Evolutionary conservation across 2,888 invertebrate species (phyloP), one percentile per base, ranked within the genome.

Genomic region (Odontomyia ornata): DNA sequence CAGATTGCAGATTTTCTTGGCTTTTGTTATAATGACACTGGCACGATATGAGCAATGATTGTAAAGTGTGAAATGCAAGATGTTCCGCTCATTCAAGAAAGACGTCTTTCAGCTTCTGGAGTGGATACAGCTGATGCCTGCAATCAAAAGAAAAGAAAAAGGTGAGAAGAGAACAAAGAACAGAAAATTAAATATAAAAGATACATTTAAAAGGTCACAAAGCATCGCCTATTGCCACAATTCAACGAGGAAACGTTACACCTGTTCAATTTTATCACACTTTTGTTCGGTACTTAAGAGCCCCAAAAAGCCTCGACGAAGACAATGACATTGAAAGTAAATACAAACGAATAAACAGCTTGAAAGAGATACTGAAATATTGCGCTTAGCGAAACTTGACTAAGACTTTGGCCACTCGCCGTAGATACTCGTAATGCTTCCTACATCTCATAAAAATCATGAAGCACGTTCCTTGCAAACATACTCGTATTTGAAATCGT

Each of bases 321-420:
- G 64, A n/a, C 64, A 64, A 64, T 64, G 64, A 64, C 64, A 64
- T 64, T 64, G 64, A 30, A 64, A 28, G 13, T n/a, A 28, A 27
- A 64, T 64, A 28, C 28, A 28, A 60, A 23, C 7, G 52, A 52
- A 52, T 52, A 18, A 52, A 18, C 52, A 18, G 15, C 52, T 52
- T 18, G 15, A 36, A 52, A 52, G n/a, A 15, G 52, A 52, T n/a
- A 52, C n/a, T 18, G 15, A 21, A 23, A 60, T 60, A 60, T 4
- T 25, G 7, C 2, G 60, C 60, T 25, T 25, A 60, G 18, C 25
- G 60, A 25, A 25, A 23, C 60, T 60, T 23, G 25, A 60, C 52
- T 60, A 5, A 25, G n/a, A 3, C 60, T 4, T 23, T 1, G 4
- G 23, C 23, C 60, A 25, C n/a, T 25, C 52, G 18, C 52, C 4